Base-by-base conservation (phyloP, 2,888 invertebrate genomes). In the Xiphydria camelus region DNA sequence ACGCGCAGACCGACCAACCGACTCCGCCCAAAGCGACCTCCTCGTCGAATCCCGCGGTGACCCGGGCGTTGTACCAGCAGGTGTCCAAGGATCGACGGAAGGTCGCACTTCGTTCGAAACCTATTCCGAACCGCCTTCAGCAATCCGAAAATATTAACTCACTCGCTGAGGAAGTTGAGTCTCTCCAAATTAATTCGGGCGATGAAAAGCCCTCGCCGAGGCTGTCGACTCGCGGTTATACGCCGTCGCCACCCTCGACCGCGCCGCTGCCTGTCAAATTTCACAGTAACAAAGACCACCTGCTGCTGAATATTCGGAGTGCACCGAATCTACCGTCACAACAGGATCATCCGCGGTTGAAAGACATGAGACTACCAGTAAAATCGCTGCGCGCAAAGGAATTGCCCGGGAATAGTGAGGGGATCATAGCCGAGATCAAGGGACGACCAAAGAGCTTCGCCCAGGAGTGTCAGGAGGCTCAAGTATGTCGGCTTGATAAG, bases 181-280 rank as follows among this genome's bases (percentile, higher is more conserved):
- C 73, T 60, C 68, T 75, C 61, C 70, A 74, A 44, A 64, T 76
- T 18, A 73, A 71, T 29, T 74, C 72, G 14, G 62, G 67, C 44
- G 71, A 74, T 41, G 74, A 74, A 42, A 71, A 73, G 41, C 63
- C 60, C 2, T 68, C 70, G 3, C 65, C 71, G 7, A 55, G 85
- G 62, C 68, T 87, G 56, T 84, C 86, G 1, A 75, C 84, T 35
- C 81, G 88, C 20, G 87, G 87, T 23, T 89, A 87, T 57, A 88
- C 89, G 3, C 88, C 89, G 7, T 90, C 90, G 29, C 90, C 91
- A 35, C 91, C 91, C 44, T 89, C 91, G 47, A 91, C 90, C 14
- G 90, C 90, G 1, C 91, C 91, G 15, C 76, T 91, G 58, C 90
- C 91, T 2, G 84, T 87, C 49, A 91, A 91, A 75, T 91, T 90